Percentiles rank a stretch among this genome's conserved stretches.
Conservation (phyloP, 2,888 invertebrate genomes). For the Cephus pygmeus region DNA sequence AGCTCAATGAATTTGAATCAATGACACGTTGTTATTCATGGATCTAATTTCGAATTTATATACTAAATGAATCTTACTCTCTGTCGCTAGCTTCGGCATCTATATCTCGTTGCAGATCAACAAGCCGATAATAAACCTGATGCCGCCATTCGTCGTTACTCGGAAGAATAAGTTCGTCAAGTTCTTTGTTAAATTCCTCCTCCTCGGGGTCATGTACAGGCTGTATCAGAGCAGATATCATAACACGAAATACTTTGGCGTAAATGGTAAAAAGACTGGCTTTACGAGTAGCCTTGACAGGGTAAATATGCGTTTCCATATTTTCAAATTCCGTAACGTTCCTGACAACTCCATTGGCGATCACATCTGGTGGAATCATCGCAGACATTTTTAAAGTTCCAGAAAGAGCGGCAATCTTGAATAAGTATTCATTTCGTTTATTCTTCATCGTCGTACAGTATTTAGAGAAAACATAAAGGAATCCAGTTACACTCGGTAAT, state of each 20-base stretch:
- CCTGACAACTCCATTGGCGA: not conserved
- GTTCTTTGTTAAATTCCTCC: conserved; percentile 56
- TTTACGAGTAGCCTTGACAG: conserved; percentile 51
- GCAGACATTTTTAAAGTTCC: not conserved
- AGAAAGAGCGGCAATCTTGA: not conserved
- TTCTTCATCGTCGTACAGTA: not conserved
- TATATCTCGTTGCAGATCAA: conserved; percentile 73
- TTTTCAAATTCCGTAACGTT: not conserved
- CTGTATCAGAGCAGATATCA: conserved; percentile 68
- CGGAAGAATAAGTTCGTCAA: conserved; percentile 73
- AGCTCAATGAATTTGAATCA: not conserved
- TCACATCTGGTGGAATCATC: not conserved
- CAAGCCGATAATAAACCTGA: conserved; percentile 76
- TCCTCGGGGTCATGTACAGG: conserved; percentile 32
- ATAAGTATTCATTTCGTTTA: not conserved
- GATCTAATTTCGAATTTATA: not conserved
- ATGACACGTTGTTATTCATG: not conserved
- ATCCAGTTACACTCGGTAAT: not conserved
- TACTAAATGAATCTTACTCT: conserved; percentile 9
- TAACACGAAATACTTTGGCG: conserved; percentile 73
- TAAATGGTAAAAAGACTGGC: conserved; percentile 76
- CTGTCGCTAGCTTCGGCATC: conserved; percentile 53
- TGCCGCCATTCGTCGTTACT: conserved; percentile 78
- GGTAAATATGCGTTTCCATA: not conserved
- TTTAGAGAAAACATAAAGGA: not conserved